Evolutionary conservation across 2,797 vertebrate species (phyloP), one percentile per base, ranked within the genome.

Genomic region (Thaleichthys pacificus): DNA sequence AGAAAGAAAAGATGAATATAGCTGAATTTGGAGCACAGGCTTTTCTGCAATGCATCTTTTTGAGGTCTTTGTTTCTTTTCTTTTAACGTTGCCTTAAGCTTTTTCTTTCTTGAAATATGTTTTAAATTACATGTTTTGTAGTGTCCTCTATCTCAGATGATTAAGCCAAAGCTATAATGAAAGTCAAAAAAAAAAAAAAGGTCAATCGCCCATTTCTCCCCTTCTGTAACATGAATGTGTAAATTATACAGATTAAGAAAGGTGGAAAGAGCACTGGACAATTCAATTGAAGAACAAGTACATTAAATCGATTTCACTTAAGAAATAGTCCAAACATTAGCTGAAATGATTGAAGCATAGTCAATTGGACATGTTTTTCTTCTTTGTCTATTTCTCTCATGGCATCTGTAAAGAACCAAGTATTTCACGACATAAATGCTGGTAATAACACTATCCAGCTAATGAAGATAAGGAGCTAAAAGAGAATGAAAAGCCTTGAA

Each of bases 121-220:
- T 86, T 84, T 72, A 79, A 90, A 87, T 79, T 81, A 86, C 75
- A 79, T 80, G 79, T 87, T 87, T 82, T 80, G 80, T 82, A 83
- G 83, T 85, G 83, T 86, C 80, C 82, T 83, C 76, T 83, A 83
- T 87, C 78, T 78, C 78, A 81, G 81, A 84, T 87, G 79, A 85
- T 86, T 82, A 84, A 85, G 80, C 85, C 81, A 81, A 82, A 80
- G 75, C 74, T 73, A 82, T 88, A 87, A 86, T 87, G 85, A 87
- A 84, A 85, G 80, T 83, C 1, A 84, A 85, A 79, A 85, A 82
- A 85, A 83, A 82, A 85, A 80, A 76, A 80, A 77, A 78, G 82
- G 75, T 83, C 85, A 87, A 81, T 86, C 88, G 81, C 72, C 74
- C 77, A 68, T 67, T 35, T 51, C 65, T 69, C 26, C 7, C 72